Conservation (phyloP, 2,797 vertebrate species). For the Xiphorhynchus erythropygius region DNA sequence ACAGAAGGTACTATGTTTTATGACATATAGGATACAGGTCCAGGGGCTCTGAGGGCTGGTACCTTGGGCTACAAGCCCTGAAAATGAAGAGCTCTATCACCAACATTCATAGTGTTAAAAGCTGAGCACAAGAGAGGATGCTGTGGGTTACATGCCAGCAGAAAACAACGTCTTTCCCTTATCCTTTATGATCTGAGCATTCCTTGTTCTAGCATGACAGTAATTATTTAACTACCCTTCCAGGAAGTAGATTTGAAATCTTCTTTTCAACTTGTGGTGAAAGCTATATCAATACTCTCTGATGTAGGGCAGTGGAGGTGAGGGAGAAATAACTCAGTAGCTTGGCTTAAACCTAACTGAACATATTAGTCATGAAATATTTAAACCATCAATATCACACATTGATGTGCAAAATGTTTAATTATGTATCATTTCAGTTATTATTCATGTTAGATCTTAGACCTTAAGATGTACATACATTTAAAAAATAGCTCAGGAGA, state of each 20-base stretch:
- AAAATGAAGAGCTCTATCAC: background rate
- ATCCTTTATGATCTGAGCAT: background rate
- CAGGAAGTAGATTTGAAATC: slow-evolving; percentile 39
- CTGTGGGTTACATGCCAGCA: background rate
- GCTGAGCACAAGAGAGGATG: background rate
- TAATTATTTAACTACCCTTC: slow-evolving; percentile 33
- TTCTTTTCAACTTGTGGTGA: slow-evolving; percentile 3
- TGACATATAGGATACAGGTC: background rate
- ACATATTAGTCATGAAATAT: slow-evolving; percentile 74
- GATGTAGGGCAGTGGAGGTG: slow-evolving; percentile 38
- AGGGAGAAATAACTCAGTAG: slow-evolving; percentile 56
- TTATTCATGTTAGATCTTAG: slow-evolving; percentile 72
- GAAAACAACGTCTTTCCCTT: background rate
- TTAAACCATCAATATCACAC: slow-evolving; percentile 73
- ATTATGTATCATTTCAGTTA: slow-evolving; percentile 73
- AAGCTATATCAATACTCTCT: slow-evolving; percentile 25
- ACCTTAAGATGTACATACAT: slow-evolving; percentile 65
- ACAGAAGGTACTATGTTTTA: background rate
- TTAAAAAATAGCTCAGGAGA: slow-evolving; percentile 69
- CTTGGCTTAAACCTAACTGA: slow-evolving; percentile 61
- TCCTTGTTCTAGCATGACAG: background rate
- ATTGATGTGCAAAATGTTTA: slow-evolving; percentile 70
- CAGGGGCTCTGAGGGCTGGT: background rate
- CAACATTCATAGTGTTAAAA: background rate
- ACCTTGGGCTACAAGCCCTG: background rate